These are phyloP conservation scores for Herpailurus yagouaroundi DNA, from an alignment of 2,113 vertebrate species.

Conservation along the genomic window DNA sequence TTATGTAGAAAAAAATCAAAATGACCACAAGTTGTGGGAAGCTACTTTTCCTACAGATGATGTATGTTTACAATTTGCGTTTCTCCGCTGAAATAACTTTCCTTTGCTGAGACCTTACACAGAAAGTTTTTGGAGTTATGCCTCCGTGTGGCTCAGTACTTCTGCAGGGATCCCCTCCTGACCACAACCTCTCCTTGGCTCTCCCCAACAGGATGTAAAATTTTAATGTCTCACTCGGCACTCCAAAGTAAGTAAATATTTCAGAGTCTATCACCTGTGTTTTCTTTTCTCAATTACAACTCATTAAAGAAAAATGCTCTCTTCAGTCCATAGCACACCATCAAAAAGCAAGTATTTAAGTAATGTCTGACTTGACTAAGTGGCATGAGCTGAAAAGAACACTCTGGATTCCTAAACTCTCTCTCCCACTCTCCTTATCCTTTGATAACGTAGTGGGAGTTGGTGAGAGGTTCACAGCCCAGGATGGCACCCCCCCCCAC, in stretches of 20 bases:
- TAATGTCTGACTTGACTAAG: neutral
- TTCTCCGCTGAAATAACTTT: neutral
- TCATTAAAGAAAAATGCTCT: slow-evolving; percentile 47
- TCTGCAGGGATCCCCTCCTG: neutral
- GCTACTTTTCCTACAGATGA: neutral
- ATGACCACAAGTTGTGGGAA: neutral
- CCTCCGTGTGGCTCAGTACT: neutral
- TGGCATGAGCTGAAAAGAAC: neutral
- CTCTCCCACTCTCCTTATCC: neutral
- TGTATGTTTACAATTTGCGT: neutral
- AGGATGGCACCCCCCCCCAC: too few relatives aligned
- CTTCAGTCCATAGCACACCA: neutral
- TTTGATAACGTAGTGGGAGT: neutral
- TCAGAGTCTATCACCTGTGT: neutral
- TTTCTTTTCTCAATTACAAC: slow-evolving; percentile 34
- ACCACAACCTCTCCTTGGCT: neutral
- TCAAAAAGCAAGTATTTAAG: neutral
- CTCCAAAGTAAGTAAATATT: neutral
- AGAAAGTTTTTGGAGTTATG: neutral
- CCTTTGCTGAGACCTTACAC: neutral
- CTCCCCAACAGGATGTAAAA: neutral
- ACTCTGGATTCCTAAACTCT: slow-evolving; percentile 37
- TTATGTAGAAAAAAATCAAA: neutral
- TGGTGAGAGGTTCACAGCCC: neutral
- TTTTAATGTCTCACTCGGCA: neutral